Base-by-base conservation (phyloP, 2,113 vertebrate genomes). In the Brienomyrus longianalis region DNA sequence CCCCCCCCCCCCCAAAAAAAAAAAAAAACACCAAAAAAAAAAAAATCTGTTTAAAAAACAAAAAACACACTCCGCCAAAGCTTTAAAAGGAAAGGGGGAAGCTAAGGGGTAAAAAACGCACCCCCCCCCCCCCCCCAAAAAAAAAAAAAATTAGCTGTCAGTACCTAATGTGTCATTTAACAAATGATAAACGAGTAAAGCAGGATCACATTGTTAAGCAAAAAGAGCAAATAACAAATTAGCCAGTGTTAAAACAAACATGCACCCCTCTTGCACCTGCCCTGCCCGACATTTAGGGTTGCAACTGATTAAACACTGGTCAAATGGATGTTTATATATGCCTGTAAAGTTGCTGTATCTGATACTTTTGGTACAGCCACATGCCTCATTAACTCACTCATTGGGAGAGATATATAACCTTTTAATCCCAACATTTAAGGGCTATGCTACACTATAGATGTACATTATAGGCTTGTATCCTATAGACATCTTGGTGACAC, bases 111-210 rank as follows among this genome's bases (percentile, higher is more conserved):
- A n/a, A n/a, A n/a, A n/a, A n/a, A n/a, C n/a, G n/a, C n/a, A n/a
- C 35, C 80, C 83, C 6, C 39, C 17, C 15, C 43, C 51, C 52
- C 17, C 15, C 52, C 52, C 3, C 0, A 52, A 54, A 19, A 5
- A 43, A 45, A 48, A 88, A 27, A 85, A 88, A 88, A 90, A 62
- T 50, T 86, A 83, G 86, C 91, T 91, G 90, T 91, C 90, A 89
- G 88, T 70, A 88, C 74, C 89, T 91, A 91, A 91, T 88, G 90
- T 90, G 93, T 91, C 90, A 91, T 86, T 83, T 88, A 94, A 93
- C 92, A 94, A 91, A 93, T 91, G 89, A 93, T 91, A 89, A 93
- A 94, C 92, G 93, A 93, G 56, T 90, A 89, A 59, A 92, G 80
- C 88, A 87, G 47, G 93, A 91, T 90, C 86, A 51, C 59, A 52